phyloP scores from a whole-genome alignment of 2,888 invertebrate genomes.

The Orthosia gracilis region DNA sequence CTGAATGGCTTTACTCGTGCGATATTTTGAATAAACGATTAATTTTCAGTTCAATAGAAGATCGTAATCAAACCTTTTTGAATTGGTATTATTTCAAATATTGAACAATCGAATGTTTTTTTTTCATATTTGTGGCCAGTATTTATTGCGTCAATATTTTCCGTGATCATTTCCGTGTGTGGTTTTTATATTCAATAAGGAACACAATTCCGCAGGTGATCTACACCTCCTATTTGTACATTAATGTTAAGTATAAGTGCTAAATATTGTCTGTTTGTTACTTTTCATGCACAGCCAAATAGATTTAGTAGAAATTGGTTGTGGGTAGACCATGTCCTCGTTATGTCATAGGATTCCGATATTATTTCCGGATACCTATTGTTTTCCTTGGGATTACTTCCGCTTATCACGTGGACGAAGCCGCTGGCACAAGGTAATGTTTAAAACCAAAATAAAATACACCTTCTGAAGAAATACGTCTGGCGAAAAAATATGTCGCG shows the following conservation, averaged over 20 bases:
- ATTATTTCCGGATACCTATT: too few species aligned
- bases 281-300: too few species aligned
- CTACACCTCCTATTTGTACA: neutral
- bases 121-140: neutral
- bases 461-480: too few species aligned
- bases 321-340: too few species aligned
- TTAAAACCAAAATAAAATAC: too few species aligned
- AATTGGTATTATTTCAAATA: neutral
- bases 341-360: too few species aligned
- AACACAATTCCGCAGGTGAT: neutral
- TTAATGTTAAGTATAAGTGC: neutral
- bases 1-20: neutral
- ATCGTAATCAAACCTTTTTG: neutral
- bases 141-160: neutral
- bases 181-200: neutral
- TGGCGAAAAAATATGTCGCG: too few species aligned
- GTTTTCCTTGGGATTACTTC: too few species aligned
- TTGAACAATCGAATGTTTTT: neutral
- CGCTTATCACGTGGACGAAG: too few species aligned
- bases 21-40: neutral
- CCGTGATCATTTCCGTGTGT: neutral
- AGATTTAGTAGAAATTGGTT: too few species aligned
- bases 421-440: too few species aligned
- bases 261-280: too few species aligned
- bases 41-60: neutral